Percentiles rank a stretch among this genome's conserved stretches.
Evolutionary conservation across 2,113 vertebrate genomes (phyloP).

Genomic region (Eurypyga helias): DNA sequence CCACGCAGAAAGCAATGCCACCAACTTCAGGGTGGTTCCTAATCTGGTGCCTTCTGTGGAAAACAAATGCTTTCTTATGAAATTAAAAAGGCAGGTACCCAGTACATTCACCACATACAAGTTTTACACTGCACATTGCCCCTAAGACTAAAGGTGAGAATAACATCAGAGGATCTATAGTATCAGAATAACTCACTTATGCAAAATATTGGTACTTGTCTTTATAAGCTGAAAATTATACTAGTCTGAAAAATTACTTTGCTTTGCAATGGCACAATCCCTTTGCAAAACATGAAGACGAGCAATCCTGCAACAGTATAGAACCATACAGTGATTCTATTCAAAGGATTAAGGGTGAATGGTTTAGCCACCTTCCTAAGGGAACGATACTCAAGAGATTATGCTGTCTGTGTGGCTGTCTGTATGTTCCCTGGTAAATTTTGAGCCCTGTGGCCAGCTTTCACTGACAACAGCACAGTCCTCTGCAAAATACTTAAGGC

Average conservation of each 20-base stretch:
- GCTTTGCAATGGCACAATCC: background rate
- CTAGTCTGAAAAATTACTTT: background rate
- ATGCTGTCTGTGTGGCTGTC: background rate
- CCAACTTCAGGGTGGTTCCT: background rate
- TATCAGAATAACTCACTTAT: background rate
- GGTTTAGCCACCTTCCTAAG: background rate
- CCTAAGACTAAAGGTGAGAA: background rate
- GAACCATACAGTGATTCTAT: background rate
- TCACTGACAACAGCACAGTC: background rate
- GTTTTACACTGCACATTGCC: background rate
- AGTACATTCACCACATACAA: fast-evolving
- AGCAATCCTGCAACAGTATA: background rate
- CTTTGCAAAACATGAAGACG: background rate
- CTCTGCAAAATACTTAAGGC: background rate
- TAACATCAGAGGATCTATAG: background rate
- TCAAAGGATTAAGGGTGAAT: background rate
- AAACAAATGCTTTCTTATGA: background rate
- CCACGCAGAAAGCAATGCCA: background rate
- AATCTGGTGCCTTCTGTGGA: background rate
- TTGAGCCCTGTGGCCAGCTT: background rate
- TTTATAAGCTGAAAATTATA: background rate
- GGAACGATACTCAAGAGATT: background rate
- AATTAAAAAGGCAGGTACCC: background rate
- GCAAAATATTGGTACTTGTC: background rate
- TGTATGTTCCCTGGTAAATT: background rate